Percentiles rank a stretch among this genome's conserved stretches.
These are phyloP conservation scores for Phortica okadai DNA, from an alignment of 2,888 invertebrate genomes.

Conservation along the genomic window DNA sequence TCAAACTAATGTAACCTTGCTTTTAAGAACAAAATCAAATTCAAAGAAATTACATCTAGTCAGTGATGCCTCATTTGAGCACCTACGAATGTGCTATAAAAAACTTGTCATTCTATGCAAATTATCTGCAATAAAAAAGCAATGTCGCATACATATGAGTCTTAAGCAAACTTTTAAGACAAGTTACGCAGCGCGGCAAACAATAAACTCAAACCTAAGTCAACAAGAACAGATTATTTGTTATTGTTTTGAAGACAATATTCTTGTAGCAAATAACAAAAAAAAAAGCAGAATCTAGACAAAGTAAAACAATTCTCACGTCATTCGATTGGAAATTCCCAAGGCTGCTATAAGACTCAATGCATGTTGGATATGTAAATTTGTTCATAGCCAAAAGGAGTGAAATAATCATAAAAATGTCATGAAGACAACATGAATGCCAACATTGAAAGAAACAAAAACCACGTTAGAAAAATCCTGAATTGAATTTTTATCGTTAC, in stretches of 20 bases:
- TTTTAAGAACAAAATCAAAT: constrained; percentile 43
- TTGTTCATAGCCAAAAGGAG: constrained; percentile 67
- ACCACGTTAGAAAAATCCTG: constrained; percentile 57
- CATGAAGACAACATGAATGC: constrained; percentile 48
- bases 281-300: constrained; percentile 31
- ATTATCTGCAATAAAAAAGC: constrained; percentile 65
- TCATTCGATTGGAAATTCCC: constrained; percentile 74
- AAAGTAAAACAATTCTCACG: constrained; percentile 72
- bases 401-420: constrained; percentile 74
- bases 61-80: constrained; percentile 58
- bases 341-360: constrained; percentile 58
- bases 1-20: constrained; percentile 42
- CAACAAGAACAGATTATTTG: constrained; percentile 68
- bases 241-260: constrained; percentile 67
- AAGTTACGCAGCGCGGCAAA: constrained; percentile 21
- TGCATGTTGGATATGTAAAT: constrained; percentile 63
- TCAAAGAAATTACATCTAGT: constrained; percentile 27
- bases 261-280: constrained; percentile 38
- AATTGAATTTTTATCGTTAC: constrained; percentile 75
- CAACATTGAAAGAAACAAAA: constrained; percentile 29
- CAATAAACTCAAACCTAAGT: constrained; percentile 37
- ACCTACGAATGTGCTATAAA: constrained; percentile 60
- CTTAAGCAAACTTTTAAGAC: constrained; percentile 57
- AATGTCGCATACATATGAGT: constrained; percentile 54
- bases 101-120: constrained; percentile 59